phyloP scores from a whole-genome alignment of 2,797 vertebrate species.

The Sciaenops ocellatus region DNA sequence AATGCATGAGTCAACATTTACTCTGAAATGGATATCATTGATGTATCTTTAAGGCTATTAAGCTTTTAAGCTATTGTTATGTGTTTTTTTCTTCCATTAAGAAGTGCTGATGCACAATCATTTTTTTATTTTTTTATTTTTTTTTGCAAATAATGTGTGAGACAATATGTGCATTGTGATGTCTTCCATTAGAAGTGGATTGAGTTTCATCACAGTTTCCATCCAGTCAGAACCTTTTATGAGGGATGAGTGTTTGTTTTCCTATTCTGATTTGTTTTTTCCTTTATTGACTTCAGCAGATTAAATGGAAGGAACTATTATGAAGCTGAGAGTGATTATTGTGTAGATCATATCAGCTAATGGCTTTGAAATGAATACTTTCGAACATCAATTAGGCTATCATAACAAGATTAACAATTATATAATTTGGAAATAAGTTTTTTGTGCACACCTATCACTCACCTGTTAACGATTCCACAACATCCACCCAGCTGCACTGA shows the following conservation, averaged over 20 bases:
- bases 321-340: background rate
- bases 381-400: background rate
- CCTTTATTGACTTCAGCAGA: background rate
- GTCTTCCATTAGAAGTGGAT: slow-evolving; percentile 28
- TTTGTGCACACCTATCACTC: slow-evolving; percentile 34
- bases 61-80: slow-evolving; percentile 23
- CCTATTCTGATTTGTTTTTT: background rate
- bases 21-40: slow-evolving; percentile 11
- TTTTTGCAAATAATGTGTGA: slow-evolving; percentile 20
- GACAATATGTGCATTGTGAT: slow-evolving; percentile 40
- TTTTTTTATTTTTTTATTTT: background rate
- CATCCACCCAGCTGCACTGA: slow-evolving; percentile 86
- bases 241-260: slow-evolving; percentile 35
- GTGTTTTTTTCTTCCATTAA: slow-evolving; percentile 23
- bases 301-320: slow-evolving; percentile 11
- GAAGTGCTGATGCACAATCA: background rate
- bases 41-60: slow-evolving; percentile 9
- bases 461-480: slow-evolving; percentile 88
- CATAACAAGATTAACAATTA: background rate
- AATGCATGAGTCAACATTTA: slow-evolving; percentile 62
- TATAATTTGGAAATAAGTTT: background rate
- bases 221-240: slow-evolving; percentile 33
- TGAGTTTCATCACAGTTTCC: slow-evolving; percentile 39
- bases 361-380: background rate
- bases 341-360: slow-evolving; percentile 1